Base-by-base conservation (phyloP, 1,140 invertebrate genomes). In the Leptopilina clavipes region DNA sequence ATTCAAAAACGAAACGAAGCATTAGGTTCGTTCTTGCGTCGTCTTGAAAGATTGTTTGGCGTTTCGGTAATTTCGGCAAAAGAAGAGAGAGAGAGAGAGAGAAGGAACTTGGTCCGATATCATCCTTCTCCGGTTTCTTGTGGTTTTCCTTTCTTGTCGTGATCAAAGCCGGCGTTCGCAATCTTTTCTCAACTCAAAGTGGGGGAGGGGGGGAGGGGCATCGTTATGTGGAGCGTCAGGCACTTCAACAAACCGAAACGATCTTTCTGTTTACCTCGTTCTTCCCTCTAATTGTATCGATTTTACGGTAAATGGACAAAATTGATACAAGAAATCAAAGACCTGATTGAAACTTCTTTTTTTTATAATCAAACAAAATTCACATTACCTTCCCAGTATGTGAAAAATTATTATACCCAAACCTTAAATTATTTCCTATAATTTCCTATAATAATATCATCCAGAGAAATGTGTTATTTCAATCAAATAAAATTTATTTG, bases 1-100 rank as follows among this genome's bases (percentile, higher is more conserved):
- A 70, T 76, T 79, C 79, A 82, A 81, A 84, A 82, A 31, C 79
- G 79, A 79, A 78, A 78, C 79, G 76, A 54, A 78, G 73, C 79
- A 80, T 78, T 77, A 78, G 79, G 76, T 78, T 18, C 74, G 65
- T 43, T 71, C 45, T 40, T 76, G 44, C n/a, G 17, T 25, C 14
- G 25, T 14, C 22, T 22, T n/a, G 72, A 59, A 74, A 80, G 79
- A 78, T 74, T 22, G 74, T 76, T 72, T 65, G 72, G 59, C 75
- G 75, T 81, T 77, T 73, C 77, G 74, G 72, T 78, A 78, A 65
- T 65, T 65, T 65, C 59, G 59, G 22, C 59, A 65, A 65, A 22
- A 3, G 14, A 40, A 40, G 37, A 40, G 37, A 31, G 25, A 31
- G 37, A 40, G 37, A 22, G 3, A 37, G 25, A 11, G 11, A 31